Conservation (phyloP, 1,140 invertebrate genomes). For the Capitella teleta region DNA sequence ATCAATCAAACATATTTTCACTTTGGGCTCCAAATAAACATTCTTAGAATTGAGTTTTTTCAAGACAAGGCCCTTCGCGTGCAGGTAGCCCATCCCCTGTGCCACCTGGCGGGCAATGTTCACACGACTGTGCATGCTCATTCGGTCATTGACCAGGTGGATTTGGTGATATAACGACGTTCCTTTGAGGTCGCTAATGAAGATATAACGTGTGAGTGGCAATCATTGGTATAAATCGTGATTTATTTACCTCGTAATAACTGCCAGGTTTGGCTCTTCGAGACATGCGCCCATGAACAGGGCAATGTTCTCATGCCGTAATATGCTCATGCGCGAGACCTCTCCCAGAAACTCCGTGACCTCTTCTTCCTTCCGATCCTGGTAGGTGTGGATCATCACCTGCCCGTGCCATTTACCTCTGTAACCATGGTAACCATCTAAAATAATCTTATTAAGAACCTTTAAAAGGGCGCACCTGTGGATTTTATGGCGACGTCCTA, state of each 20-base stretch:
- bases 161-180: constrained; percentile 37
- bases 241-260: constrained; percentile 39
- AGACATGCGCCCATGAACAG: constrained; percentile 47
- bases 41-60: constrained; percentile 42
- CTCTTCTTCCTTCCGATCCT: constrained; percentile 13
- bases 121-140: constrained; percentile 27
- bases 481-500: constrained; percentile 33
- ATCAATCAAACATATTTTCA: constrained; percentile 43
- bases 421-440: neutral
- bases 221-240: too few relatives aligned
- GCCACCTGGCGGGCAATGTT: constrained; percentile 35
- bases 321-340: constrained; percentile 38
- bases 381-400: constrained; percentile 39
- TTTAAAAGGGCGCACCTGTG: constrained; percentile 26
- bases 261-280: constrained; percentile 34
- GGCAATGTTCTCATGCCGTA: constrained; percentile 46
- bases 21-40: constrained; percentile 42
- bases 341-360: constrained; percentile 34
- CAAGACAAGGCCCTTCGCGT: constrained; percentile 44
- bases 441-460: neutral
- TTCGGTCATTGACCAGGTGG: constrained; percentile 27
- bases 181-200: constrained; percentile 34
- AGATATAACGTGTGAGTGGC: too few relatives aligned
- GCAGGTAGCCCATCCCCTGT: constrained; percentile 44
- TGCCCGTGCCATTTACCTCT: constrained; percentile 45